Evolutionary conservation across 2,797 vertebrate genomes (phyloP).

Genomic region (Phalanger gymnotis): DNA sequence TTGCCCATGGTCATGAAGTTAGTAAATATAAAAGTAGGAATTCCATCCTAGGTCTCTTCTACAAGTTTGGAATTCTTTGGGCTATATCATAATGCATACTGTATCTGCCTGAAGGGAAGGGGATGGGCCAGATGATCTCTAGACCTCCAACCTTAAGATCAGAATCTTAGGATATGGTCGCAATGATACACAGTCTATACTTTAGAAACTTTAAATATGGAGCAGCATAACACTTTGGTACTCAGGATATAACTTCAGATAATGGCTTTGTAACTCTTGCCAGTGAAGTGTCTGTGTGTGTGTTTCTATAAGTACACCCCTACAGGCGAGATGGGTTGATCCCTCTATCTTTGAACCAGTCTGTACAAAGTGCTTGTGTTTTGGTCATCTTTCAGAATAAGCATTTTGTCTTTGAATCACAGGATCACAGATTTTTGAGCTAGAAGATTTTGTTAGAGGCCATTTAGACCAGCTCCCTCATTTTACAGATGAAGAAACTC

Average conservation of each 20-base stretch:
- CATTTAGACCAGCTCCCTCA: neutral
- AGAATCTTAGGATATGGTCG: neutral
- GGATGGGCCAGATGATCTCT: neutral
- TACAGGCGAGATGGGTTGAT: neutral
- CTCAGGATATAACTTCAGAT: neutral
- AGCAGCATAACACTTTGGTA: neutral
- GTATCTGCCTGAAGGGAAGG: neutral
- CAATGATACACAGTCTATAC: neutral
- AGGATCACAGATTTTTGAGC: constrained; percentile 37
- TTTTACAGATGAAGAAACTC: neutral
- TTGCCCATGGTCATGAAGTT: neutral
- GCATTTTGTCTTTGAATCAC: constrained; percentile 25
- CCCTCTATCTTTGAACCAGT: neutral
- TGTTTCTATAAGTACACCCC: neutral
- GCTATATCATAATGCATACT: neutral
- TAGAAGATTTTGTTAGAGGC: neutral
- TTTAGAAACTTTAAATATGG: neutral
- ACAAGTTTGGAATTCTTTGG: neutral
- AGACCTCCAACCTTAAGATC: neutral
- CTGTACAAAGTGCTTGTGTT: neutral
- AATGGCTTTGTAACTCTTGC: neutral
- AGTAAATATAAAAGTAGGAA: neutral
- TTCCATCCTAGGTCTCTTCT: neutral
- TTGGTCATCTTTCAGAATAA: neutral
- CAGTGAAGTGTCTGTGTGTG: neutral